These are phyloP conservation scores for Hippocampus abdominalis DNA, from an alignment of 2,113 vertebrate species.

Conservation along the genomic window DNA sequence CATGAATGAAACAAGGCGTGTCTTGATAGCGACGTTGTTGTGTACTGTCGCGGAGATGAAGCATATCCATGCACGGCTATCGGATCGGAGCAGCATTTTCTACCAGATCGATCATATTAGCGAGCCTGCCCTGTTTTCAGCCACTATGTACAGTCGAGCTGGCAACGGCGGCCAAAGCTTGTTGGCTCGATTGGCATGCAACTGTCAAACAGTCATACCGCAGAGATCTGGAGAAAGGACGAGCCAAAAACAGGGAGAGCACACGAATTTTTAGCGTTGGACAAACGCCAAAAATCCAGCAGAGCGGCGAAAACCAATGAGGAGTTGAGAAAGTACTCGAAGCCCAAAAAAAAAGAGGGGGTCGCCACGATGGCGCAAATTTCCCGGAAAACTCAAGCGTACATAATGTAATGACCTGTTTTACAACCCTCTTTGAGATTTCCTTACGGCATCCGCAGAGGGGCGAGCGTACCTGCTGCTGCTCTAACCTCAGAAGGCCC, in stretches of 20 bases:
- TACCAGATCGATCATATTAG: conserved; percentile 58
- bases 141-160: conserved; percentile 57
- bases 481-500: conserved; percentile 5
- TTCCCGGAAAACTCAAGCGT: conserved; percentile 47
- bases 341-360: conserved; percentile 44
- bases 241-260: conserved; percentile 30
- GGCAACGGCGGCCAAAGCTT: conserved; percentile 60
- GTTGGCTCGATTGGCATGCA: conserved; percentile 62
- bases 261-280: conserved; percentile 55
- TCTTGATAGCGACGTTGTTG: conserved; percentile 8
- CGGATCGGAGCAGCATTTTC: conserved; percentile 22
- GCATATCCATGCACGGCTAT: conserved; percentile 18
- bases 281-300: conserved; percentile 52
- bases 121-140: conserved; percentile 46
- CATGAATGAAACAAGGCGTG: conserved; percentile 22
- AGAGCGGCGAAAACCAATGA: conserved; percentile 49
- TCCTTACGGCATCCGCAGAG: conserved; percentile 47
- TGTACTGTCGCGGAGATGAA: conserved; percentile 17
- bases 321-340: conserved; percentile 28
- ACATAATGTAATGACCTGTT: conserved; percentile 66
- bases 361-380: conserved; percentile 22
- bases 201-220: conserved; percentile 47
- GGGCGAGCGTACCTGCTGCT: conserved; percentile 20
- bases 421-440: conserved; percentile 57
- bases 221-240: conserved; percentile 30